These are phyloP conservation scores for Columbina picui DNA, from an alignment of 2,113 vertebrate species.

Conservation along the genomic window DNA sequence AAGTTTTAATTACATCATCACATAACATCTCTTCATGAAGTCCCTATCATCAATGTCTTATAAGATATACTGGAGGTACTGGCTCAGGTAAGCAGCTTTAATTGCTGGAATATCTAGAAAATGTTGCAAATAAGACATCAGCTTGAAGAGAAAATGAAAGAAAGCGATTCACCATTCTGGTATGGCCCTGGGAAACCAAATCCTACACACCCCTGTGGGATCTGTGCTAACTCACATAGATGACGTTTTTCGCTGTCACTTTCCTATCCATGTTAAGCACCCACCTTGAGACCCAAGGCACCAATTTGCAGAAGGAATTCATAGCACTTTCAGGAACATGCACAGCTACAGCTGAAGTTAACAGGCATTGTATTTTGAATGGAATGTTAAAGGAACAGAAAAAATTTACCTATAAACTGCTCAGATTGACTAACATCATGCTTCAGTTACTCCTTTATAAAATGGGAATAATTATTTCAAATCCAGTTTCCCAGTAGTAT, in stretches of 20 bases:
- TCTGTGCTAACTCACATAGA: neutral
- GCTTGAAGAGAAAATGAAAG: neutral
- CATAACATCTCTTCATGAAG: neutral
- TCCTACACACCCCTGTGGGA: neutral
- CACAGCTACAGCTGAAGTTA: neutral
- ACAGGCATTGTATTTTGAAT: neutral
- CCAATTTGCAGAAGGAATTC: neutral
- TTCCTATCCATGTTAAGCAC: neutral
- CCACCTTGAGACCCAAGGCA: neutral
- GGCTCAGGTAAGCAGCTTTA: neutral
- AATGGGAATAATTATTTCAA: neutral
- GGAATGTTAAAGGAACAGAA: neutral
- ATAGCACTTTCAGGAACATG: neutral
- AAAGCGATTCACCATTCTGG: fast-evolving
- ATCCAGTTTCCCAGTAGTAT: neutral
- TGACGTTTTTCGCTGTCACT: neutral
- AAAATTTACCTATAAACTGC: neutral
- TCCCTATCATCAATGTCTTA: neutral
- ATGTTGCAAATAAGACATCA: neutral
- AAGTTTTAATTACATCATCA: neutral
- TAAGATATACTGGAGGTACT: neutral
- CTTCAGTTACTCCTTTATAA: neutral
- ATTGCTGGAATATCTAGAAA: neutral
- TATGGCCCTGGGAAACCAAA: fast-evolving
- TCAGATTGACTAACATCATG: neutral